Conservation (phyloP, 2,113 vertebrate species). For the Chloropsis cyanopogon region DNA sequence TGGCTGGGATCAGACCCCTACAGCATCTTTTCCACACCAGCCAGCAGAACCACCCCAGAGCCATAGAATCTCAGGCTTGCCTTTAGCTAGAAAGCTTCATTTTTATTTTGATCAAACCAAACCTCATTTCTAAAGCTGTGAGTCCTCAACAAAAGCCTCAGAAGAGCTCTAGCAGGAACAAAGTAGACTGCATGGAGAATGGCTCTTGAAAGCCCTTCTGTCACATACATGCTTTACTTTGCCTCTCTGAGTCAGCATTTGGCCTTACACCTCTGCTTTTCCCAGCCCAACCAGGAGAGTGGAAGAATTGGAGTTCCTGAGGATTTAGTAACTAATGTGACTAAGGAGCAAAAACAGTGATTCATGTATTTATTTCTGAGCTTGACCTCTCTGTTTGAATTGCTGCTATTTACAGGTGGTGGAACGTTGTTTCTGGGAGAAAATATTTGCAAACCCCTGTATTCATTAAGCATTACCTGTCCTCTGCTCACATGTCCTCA, state of each 20-base stretch:
- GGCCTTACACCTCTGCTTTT: neutral
- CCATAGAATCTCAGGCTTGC: neutral
- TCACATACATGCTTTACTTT: neutral
- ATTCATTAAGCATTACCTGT: neutral
- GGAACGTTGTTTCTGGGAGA: neutral
- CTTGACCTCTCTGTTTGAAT: constrained; percentile 23
- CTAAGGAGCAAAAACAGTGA: constrained; percentile 32
- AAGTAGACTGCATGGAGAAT: neutral
- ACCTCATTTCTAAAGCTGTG: neutral
- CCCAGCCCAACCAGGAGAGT: neutral
- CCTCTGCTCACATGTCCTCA: neutral
- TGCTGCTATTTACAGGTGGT: constrained; percentile 17
- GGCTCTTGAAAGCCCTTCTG: neutral
- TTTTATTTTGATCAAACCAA: neutral
- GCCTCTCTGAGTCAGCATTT: neutral
- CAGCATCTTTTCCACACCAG: neutral
- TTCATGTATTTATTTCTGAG: constrained; percentile 29
- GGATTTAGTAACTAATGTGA: constrained; percentile 7
- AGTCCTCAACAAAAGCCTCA: neutral
- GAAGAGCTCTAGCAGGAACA: neutral
- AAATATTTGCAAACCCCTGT: constrained; percentile 18
- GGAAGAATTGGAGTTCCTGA: neutral
- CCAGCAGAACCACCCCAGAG: neutral
- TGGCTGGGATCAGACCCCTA: neutral
- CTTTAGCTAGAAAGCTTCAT: neutral